Base-by-base conservation (phyloP, 2,888 invertebrate species). In the Eumerus sabulonum region DNA sequence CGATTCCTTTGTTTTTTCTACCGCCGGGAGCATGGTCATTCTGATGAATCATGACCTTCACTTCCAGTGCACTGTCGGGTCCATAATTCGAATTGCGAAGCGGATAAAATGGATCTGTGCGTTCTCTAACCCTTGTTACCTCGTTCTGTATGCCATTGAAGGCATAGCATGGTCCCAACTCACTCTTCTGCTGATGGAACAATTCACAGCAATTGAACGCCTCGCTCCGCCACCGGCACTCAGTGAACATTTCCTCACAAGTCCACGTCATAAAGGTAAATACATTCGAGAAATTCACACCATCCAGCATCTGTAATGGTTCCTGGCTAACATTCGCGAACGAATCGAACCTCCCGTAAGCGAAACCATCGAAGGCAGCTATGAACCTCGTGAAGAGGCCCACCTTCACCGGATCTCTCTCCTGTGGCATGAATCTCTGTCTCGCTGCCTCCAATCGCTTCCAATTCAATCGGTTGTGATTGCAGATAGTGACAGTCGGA, bases 131-230 rank as follows among this genome's bases (percentile, higher is more conserved):
- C 14, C 77, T 82, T 1, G 85, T 85, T 9, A 84, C 85, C 0
- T 76, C 83, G 1, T 85, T 86, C 44, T 88, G 85, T 11, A 87
- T 84, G 0, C 90, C 87, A 84, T 90, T 90, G 82, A 91, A 91
- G 0, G 90, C 84, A 85, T 89, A 90, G 71, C 91, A 91, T 9
- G 89, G 83, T 0, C 91, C 90, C 67, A 86, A 87, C 77, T 90
- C 89, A 27, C 89, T 89, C 73, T 86, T 88, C 38, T 89, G 88
- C 47, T 86, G 84, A 5, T 88, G 87, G 76, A 91, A 90, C 35
- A 90, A 85, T 11, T 89, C 87, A 81, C 90, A 90, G 77, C 91
- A 91, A 19, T 89, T 84, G 42, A 88, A 83, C 11, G 84, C 60
- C 47, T 82, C 77, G 76, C 87, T 86, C 1, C 90, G 86, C 90